Conservation (phyloP, 2,797 vertebrate genomes). For the Nyctibius grandis region DNA sequence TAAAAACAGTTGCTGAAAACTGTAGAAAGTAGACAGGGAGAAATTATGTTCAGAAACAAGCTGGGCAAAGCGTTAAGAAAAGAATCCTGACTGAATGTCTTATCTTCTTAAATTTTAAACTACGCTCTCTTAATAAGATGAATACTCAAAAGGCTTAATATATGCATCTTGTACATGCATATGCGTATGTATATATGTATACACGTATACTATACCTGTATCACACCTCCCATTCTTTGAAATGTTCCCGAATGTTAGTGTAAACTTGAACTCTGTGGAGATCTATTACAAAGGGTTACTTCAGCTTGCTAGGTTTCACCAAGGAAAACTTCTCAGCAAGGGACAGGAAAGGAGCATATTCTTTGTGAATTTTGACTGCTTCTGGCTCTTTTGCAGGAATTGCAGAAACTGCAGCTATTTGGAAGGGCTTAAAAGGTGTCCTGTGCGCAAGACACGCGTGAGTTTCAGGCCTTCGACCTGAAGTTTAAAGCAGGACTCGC, state of each 20-base stretch:
- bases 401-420: not conserved
- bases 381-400: not conserved
- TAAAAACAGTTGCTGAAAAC: not conserved
- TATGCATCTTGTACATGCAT: not conserved
- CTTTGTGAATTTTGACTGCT: not conserved
- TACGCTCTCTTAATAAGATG: not conserved
- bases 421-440: not conserved
- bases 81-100: not conserved
- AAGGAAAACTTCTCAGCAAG: not conserved
- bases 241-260: not conserved
- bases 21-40: not conserved
- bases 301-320: not conserved
- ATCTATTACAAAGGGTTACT: not conserved
- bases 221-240: not conserved
- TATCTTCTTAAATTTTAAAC: not conserved
- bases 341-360: not conserved
- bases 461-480: not conserved
- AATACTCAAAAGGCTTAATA: not conserved
- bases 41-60: not conserved
- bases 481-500: not conserved
- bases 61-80: not conserved
- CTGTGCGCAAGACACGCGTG: rapidly evolving
- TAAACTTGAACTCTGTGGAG: not conserved
- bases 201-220: rapidly evolving
- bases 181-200: not conserved